These are phyloP conservation scores for Perodicticus potto DNA, from an alignment of 2,797 vertebrate genomes.

Conservation along the genomic window DNA sequence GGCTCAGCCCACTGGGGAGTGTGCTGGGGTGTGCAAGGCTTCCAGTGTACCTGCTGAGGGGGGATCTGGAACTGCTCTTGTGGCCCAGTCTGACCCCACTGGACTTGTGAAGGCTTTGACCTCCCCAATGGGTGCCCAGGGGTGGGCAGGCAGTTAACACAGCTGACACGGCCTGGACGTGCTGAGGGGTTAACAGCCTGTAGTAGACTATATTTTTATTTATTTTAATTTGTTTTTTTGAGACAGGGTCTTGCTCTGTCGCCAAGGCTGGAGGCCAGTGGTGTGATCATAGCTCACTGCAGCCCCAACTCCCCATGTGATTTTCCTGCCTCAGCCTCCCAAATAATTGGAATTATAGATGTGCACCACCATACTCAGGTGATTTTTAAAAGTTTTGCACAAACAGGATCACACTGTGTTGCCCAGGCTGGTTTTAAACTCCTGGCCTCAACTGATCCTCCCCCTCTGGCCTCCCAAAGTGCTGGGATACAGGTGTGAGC, in stretches of 20 bases:
- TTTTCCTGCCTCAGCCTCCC: not conserved
- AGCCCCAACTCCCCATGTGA: not conserved
- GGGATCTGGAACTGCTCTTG: not conserved
- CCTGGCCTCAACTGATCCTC: too few species aligned
- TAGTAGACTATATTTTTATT: not conserved
- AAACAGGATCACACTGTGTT: too few species aligned
- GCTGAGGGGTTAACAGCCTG: not conserved
- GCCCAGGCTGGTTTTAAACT: too few species aligned
- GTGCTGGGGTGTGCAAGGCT: accelerated
- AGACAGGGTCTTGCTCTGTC: too few species aligned
- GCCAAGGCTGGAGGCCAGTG: too few species aligned
- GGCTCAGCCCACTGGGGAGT: not conserved
- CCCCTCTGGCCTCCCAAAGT: too few species aligned
- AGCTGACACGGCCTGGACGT: not conserved
- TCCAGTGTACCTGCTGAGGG: not conserved
- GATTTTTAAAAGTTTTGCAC: too few species aligned
- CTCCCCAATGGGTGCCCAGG: accelerated
- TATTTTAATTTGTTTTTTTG: not conserved
- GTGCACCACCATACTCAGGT: too few species aligned
- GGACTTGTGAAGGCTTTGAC: not conserved
- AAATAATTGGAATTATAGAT: too few species aligned
- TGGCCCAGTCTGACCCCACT: not conserved
- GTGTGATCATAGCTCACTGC: not conserved
- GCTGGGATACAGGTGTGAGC: too few species aligned
- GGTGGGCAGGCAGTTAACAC: not conserved